Base-by-base conservation (phyloP, 2,113 vertebrate genomes). In the Myxocyprinus asiaticus region DNA sequence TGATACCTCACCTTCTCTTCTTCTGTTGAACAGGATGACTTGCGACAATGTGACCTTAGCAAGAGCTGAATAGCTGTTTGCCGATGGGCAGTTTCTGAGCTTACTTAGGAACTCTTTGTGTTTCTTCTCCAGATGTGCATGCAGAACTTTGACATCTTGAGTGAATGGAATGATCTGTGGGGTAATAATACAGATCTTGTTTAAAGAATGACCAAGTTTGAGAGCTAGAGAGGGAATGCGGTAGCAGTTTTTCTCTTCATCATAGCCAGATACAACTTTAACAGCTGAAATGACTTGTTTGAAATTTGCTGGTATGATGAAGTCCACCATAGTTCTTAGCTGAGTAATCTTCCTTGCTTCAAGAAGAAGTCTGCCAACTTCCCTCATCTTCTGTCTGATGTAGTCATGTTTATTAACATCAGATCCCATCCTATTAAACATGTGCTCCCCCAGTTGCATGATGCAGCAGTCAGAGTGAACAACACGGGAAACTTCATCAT, bases 1-100 rank as follows among this genome's bases (percentile, higher is more conserved):
- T 59, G 81, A 76, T 2, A 85, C 81, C 17, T 80, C 84, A 48
- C 81, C 78, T 65, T 68, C 80, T 84, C 77, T 80, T 77, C 68
- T 65, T 9, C 81, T 12, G 44, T 85, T 84, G 58, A 86, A 86
- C 44, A 84, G 53, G 33, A 84, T 86, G 5, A 78, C 10, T 64
- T 81, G 79, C 7, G 80, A 55, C 48, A 82, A 64, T 4, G 68
- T 83, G 14, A 85, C 81, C 22, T 80, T 73, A 7, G 77, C 78
- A 10, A 86, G 81, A 50, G 59, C 43, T 71, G 45, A 11, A 14
- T 76, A 81, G 58, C n/a, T 74, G 5, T 78, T 50, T 43, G 70
- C 61, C 45, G 77, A 79, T 11, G 79, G 76, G 44, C 12, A 33
- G 0, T 50, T 9, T 76, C 2, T 65, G n/a, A 72, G 71, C 17